Evolutionary conservation across 92 coral and sea anemone species (phyloP), one percentile per base, ranked within the genome.

Genomic region (Isaurus tuberculatus): DNA sequence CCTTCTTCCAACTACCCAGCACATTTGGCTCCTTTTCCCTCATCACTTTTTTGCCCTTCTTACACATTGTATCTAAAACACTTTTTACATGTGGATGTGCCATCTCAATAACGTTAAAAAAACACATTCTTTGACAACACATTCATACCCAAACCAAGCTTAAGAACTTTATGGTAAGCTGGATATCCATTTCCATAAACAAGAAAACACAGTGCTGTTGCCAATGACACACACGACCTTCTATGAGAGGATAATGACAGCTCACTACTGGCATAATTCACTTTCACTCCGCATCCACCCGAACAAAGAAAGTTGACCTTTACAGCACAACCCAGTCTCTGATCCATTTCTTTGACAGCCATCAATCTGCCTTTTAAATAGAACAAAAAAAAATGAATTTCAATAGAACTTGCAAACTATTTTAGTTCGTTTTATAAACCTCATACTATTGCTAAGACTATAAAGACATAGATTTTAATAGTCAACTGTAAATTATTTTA

Each of bases 11-110:
- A 73, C 48, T 63, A 19, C 83, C 88, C 8, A 84, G 53, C 43
- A 49, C 72, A 51, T 26, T 0, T 44, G 40, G 48, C 27, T 57
- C 42, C 65, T 63, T 86, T 8, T 31, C 37, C 63, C 79, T 78
- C 84, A 85, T 84, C 37, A 72, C 55, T 16, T 15, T 36, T 65
- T 84, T 84, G 49, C 36, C 88, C 65, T 14, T 27, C 11, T 83
- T 46, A 27, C 86, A 83, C 11, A 53, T 42, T 31, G n/a, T 79
- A 83, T 84, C 73, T 34, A 85, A 46, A 27, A 85, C 63, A 25
- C 72, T 16, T 65, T 85, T 85, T 27, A 75, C 64, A 75, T 57
- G 44, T 57, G 88, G 88, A 64, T 73, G 51, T 65, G 83, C 88
- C 44, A 73, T 28, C 40, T 75, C 65, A 4, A 73, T 84, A 43